phyloP scores from a whole-genome alignment of 2,888 invertebrate genomes.

The Agapostemon virescens region DNA sequence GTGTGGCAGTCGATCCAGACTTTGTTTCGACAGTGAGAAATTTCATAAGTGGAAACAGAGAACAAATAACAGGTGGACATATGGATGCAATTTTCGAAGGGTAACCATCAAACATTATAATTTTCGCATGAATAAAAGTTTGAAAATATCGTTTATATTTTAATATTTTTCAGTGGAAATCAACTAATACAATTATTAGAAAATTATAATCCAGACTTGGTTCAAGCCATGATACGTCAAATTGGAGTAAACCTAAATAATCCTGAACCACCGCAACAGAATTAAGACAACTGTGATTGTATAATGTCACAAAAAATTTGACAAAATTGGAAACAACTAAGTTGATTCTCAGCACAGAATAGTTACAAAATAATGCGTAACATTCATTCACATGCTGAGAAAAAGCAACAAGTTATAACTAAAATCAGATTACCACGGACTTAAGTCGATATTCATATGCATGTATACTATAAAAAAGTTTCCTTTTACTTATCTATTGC shows the following conservation, averaged over 20 bases:
- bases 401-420: slow-evolving; percentile 27
- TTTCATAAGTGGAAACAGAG: slow-evolving; percentile 81
- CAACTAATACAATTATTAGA: slow-evolving; percentile 93
- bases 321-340: slow-evolving; percentile 23
- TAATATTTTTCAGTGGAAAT: slow-evolving; percentile 85
- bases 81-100: slow-evolving; percentile 82
- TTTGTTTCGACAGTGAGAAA: slow-evolving; percentile 89
- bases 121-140: not conserved
- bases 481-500: slow-evolving; percentile 42
- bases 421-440: slow-evolving; percentile 35
- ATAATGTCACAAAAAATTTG: slow-evolving; percentile 30
- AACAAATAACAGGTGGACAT: slow-evolving; percentile 73
- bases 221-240: slow-evolving; percentile 87
- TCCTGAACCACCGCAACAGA: slow-evolving; percentile 74
- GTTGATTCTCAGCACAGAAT: slow-evolving; percentile 32
- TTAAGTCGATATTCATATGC: slow-evolving; percentile 40
- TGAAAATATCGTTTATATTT: slow-evolving; percentile 15
- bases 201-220: slow-evolving; percentile 89
- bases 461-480: slow-evolving; percentile 38
- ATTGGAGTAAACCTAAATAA: slow-evolving; percentile 79
- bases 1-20: slow-evolving; percentile 91
- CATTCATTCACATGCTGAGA: slow-evolving; percentile 39
- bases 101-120: slow-evolving; percentile 77
- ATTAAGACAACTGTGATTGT: slow-evolving; percentile 64
- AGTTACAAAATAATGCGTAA: slow-evolving; percentile 31